Evolutionary conservation across 1,140 invertebrate genomes (phyloP).

Genomic region (Drosophila repleta): DNA sequence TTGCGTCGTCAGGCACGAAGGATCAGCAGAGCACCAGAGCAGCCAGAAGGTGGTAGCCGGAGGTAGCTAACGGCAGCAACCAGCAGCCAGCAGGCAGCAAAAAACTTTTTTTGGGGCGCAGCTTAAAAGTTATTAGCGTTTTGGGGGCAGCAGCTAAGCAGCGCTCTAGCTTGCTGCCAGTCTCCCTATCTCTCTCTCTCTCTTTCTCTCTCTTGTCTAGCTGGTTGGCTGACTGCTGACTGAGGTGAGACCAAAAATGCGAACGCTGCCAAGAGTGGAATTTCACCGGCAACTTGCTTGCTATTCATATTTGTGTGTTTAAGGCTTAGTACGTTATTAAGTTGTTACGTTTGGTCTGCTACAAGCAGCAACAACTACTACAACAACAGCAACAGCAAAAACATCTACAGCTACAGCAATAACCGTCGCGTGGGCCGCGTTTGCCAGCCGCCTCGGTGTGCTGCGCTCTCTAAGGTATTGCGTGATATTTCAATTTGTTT

Average conservation of each 20-base stretch:
- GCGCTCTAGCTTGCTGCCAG: slow-evolving; percentile 11
- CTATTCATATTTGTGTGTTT: slow-evolving; percentile 82
- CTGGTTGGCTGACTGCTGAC: slow-evolving; percentile 26
- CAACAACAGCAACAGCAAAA: slow-evolving; percentile 19
- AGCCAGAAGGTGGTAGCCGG: slow-evolving; percentile 21
- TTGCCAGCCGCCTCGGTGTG: neutral
- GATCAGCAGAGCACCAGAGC: slow-evolving; percentile 32
- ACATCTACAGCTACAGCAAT: too few species aligned
- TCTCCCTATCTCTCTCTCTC: slow-evolving; percentile 4
- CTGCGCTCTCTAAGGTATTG: slow-evolving; percentile 72
- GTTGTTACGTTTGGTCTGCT: slow-evolving; percentile 78
- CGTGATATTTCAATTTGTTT: slow-evolving; percentile 83
- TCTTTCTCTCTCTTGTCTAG: slow-evolving; percentile 2
- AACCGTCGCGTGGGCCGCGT: slow-evolving; percentile 58
- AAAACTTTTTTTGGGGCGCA: slow-evolving; percentile 60
- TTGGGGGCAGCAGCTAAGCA: slow-evolving; percentile 47
- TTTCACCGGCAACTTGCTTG: slow-evolving; percentile 51
- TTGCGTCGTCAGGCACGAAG: slow-evolving; percentile 69
- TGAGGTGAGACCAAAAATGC: slow-evolving; percentile 68
- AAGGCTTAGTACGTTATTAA: slow-evolving; percentile 81
- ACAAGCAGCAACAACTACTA: slow-evolving; percentile 53
- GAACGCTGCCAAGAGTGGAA: slow-evolving; percentile 43
- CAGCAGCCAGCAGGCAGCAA: slow-evolving; percentile 50
- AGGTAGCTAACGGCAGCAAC: slow-evolving; percentile 25
- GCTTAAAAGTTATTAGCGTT: slow-evolving; percentile 82